A percentile compares a stretch with the other conserved stretches of the same genome.
phyloP scores from a whole-genome alignment of 2,113 vertebrate species.

The Condylura cristata region DNA sequence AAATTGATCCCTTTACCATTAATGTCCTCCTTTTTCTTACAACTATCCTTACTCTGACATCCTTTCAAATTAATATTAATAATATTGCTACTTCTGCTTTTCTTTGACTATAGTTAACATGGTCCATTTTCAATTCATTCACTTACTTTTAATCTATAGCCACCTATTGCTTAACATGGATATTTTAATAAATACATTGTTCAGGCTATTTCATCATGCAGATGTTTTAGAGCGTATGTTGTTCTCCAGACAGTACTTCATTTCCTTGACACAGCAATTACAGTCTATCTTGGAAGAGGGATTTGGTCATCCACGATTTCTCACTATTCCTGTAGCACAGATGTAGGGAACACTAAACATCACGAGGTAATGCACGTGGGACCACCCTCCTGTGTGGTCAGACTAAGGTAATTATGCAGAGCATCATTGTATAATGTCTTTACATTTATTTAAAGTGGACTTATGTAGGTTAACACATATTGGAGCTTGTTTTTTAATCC shows the following conservation, averaged over 20 bases:
- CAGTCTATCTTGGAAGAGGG: not conserved
- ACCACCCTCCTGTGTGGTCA: no score
- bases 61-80: not conserved
- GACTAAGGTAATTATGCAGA: no score
- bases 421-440: not conserved
- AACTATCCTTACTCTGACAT: not conserved
- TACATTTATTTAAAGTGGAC: not conserved
- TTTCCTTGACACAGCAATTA: not conserved
- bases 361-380: not conserved
- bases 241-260: not conserved
- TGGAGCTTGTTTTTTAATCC: not conserved
- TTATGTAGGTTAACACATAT: not conserved
- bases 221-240: not conserved
- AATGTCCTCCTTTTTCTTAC: not conserved
- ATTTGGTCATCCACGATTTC: not conserved
- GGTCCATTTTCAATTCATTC: not conserved
- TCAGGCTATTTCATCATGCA: not conserved
- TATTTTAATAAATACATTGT: not conserved
- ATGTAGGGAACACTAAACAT: not conserved
- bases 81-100: not conserved
- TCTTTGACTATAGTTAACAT: not conserved
- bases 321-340: not conserved
- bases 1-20: not conserved
- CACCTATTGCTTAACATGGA: not conserved
- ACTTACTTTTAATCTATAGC: not conserved